Evolutionary conservation across 2,113 vertebrate genomes (phyloP).

Genomic region (Hippocampus barbouri): DNA sequence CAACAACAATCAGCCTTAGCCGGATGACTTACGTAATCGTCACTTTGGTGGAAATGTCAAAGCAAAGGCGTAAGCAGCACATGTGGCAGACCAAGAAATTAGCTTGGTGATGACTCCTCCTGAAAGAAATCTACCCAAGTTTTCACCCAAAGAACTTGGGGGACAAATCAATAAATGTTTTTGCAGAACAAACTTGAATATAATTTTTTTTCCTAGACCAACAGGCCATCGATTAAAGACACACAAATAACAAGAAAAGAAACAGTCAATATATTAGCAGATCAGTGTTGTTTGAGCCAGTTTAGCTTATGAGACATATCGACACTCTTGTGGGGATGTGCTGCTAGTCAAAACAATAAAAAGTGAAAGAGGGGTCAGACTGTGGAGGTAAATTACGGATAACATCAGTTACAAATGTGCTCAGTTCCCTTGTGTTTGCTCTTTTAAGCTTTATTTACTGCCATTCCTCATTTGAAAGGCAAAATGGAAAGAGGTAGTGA

Average conservation of each 20-base stretch:
- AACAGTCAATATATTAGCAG: background rate
- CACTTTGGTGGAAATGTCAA: constrained; percentile 28
- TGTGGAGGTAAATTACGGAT: constrained; percentile 2
- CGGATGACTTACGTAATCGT: constrained; percentile 40
- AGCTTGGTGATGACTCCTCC: constrained; percentile 42
- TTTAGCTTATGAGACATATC: background rate
- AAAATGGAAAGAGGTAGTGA: background rate
- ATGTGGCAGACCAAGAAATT: constrained; percentile 45
- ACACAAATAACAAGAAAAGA: background rate
- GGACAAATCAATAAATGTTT: background rate
- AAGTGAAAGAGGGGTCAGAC: background rate
- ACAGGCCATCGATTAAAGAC: background rate
- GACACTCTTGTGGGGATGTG: background rate
- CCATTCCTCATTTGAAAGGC: background rate
- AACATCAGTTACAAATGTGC: background rate
- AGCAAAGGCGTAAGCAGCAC: constrained; percentile 25
- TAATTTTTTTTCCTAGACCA: background rate
- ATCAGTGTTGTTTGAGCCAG: background rate
- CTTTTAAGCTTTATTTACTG: background rate
- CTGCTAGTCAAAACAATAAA: background rate
- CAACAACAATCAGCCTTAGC: constrained; percentile 26
- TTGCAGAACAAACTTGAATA: background rate
- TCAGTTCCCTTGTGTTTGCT: background rate
- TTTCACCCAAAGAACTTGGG: constrained; percentile 15
- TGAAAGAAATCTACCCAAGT: constrained; percentile 40